Evolutionary conservation across 2,113 vertebrate species (phyloP).

Genomic region (Oenanthe oenanthe): DNA sequence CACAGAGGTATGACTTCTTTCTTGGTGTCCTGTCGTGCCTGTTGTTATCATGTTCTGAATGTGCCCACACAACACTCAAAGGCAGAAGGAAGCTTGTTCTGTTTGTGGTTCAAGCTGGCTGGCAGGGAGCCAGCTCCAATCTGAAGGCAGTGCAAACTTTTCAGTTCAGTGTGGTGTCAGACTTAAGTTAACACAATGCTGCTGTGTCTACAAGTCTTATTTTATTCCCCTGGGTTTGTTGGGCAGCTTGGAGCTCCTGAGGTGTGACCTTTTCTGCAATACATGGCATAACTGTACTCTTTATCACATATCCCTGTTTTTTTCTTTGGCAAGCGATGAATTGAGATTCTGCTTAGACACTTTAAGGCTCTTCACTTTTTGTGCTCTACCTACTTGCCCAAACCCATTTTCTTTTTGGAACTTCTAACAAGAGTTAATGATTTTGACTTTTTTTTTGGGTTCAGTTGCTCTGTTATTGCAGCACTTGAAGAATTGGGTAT

Average conservation of each 20-base stretch:
- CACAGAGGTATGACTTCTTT: not conserved
- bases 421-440: not conserved
- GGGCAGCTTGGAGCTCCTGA: not conserved
- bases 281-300: not conserved
- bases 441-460: not conserved
- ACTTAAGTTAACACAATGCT: not conserved
- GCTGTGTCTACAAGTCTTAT: not conserved
- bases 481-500: not conserved
- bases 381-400: not conserved
- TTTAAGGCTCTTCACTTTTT: not conserved
- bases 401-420: not conserved
- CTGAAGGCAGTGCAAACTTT: not conserved
- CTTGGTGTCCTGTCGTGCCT: not conserved
- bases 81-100: not conserved
- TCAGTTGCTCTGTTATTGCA: not conserved
- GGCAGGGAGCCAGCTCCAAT: not conserved
- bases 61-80: not conserved
- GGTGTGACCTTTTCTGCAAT: not conserved
- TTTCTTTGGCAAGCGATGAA: not conserved
- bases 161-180: not conserved
- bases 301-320: not conserved
- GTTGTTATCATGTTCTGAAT: not conserved
- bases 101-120: not conserved
- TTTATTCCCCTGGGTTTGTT: not conserved
- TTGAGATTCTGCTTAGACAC: not conserved